These are phyloP conservation scores for Chelonus formosanus DNA, from an alignment of 2,888 invertebrate genomes.

Conservation along the genomic window DNA sequence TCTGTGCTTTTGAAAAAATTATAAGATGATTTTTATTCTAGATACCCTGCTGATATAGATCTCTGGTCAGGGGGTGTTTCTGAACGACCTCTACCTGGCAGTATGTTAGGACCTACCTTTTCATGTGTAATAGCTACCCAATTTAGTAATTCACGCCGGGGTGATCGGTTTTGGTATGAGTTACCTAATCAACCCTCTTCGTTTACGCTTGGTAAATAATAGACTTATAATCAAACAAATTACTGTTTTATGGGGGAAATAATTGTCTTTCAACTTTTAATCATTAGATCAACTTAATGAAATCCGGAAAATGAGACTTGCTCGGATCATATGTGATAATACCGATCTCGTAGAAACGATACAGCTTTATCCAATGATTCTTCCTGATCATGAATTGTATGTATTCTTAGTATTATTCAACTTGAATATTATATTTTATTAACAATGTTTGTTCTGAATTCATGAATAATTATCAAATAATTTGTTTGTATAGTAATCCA, in stretches of 20 bases:
- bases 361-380: constrained; percentile 90
- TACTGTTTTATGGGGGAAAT: neutral
- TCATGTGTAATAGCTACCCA: constrained; percentile 94
- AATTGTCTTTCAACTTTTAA: neutral
- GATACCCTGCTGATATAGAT: constrained; percentile 90
- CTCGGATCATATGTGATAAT: constrained; percentile 89
- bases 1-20: neutral
- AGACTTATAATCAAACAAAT: neutral
- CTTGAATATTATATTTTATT: too few species aligned
- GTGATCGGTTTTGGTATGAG: constrained; percentile 96
- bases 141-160: constrained; percentile 86
- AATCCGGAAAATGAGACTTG: constrained; percentile 81
- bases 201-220: constrained; percentile 73
- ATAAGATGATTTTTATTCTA: constrained; percentile 51
- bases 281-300: constrained; percentile 79
- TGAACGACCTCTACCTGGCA: constrained; percentile 87
- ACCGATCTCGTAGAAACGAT: constrained; percentile 91
- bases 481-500: constrained; percentile 77
- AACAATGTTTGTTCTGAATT: neutral
- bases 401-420: constrained; percentile 57
- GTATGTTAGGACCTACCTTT: constrained; percentile 93
- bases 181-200: constrained; percentile 90
- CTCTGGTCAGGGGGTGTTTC: constrained; percentile 95
- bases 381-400: constrained; percentile 93
- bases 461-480: neutral